Evolutionary conservation across 2,797 vertebrate genomes (phyloP).

Genomic region (Myioborus miniatus): DNA sequence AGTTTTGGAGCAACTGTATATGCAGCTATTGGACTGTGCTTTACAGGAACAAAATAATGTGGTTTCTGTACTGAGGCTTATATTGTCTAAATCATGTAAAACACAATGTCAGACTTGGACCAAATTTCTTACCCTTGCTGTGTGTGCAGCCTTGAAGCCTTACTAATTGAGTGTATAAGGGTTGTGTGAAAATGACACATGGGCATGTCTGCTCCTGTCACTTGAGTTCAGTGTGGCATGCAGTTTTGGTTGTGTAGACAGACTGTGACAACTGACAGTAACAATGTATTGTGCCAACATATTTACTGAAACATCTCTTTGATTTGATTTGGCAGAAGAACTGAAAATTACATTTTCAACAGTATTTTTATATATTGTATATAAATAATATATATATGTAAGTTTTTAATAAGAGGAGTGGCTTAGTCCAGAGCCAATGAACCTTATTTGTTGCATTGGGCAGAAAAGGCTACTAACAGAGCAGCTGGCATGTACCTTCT

Average conservation of each 20-base stretch:
- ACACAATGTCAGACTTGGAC: neutral
- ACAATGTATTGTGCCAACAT: neutral
- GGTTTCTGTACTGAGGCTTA: neutral
- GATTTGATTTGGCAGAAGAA: slow-evolving; percentile 3
- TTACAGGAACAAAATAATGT: neutral
- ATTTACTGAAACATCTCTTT: neutral
- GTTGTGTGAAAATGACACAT: neutral
- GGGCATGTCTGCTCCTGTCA: neutral
- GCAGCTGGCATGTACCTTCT: slow-evolving; percentile 46
- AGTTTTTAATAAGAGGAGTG: neutral
- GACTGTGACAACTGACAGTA: neutral
- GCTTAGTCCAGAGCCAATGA: neutral
- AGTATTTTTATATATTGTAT: neutral
- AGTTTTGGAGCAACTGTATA: neutral
- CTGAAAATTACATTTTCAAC: neutral
- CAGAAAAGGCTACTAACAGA: slow-evolving; percentile 18
- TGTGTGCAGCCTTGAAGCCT: neutral
- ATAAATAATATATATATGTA: neutral
- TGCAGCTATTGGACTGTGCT: neutral
- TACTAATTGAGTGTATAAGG: neutral
- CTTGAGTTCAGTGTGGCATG: neutral
- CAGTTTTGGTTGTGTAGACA: neutral
- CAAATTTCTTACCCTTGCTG: neutral
- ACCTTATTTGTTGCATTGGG: neutral
- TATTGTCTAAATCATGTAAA: neutral